These are phyloP conservation scores for Siniperca chuatsi DNA, from an alignment of 2,113 vertebrate species.

Conservation along the genomic window DNA sequence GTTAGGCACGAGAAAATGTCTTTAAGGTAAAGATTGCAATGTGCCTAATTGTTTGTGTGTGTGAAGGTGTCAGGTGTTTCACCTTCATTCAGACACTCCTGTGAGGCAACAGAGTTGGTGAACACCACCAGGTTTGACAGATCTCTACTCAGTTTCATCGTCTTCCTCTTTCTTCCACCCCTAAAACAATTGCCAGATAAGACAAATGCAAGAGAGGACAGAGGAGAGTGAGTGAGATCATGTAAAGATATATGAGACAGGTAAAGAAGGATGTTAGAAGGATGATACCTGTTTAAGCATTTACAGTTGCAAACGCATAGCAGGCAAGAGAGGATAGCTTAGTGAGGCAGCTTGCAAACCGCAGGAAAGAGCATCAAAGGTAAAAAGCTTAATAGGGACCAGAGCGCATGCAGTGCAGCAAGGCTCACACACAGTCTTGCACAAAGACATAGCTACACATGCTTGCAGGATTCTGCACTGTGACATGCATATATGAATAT, in stretches of 20 bases:
- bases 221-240: constrained; percentile 31
- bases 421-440: constrained; percentile 15
- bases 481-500: constrained; percentile 62
- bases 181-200: constrained; percentile 72
- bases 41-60: not conserved
- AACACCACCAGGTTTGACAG: constrained; percentile 96
- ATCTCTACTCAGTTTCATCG: constrained; percentile 95
- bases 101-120: constrained; percentile 95
- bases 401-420: constrained; percentile 47
- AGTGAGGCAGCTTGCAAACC: constrained; percentile 58
- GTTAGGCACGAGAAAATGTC: not conserved
- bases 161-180: constrained; percentile 90
- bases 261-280: not conserved
- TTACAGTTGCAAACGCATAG: constrained; percentile 30
- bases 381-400: constrained; percentile 52
- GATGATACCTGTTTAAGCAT: constrained; percentile 10
- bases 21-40: not conserved
- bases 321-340: constrained; percentile 39
- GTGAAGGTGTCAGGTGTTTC: constrained; percentile 12
- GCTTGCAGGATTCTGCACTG: constrained; percentile 36
- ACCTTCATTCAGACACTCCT: constrained; percentile 96
- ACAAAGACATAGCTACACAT: constrained; percentile 30
- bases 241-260: not conserved
- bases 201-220: constrained; percentile 20
- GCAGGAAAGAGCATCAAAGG: constrained; percentile 69